Percentiles rank a stretch among this genome's conserved stretches.
Evolutionary conservation across 2,113 vertebrate species (phyloP).

Genomic region (Ictalurus punctatus): DNA sequence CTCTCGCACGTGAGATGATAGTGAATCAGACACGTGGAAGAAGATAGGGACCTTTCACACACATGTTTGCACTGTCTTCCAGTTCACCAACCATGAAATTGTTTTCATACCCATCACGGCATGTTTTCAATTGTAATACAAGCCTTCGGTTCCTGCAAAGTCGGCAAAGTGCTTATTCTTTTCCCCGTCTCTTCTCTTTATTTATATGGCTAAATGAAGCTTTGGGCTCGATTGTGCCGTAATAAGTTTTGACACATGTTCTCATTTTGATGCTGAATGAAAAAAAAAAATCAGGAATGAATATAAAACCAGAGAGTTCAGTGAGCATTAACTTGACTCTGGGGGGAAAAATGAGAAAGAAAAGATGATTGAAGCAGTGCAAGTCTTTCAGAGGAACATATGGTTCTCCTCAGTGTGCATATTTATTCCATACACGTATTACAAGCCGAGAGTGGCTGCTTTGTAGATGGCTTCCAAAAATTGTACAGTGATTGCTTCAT

Average conservation of each 20-base stretch:
- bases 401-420: constrained; percentile 57
- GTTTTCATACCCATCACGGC: constrained; percentile 45
- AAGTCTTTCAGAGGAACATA: constrained; percentile 48
- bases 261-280: constrained; percentile 40
- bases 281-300: constrained; percentile 28
- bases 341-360: constrained; percentile 10
- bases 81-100: constrained; percentile 51
- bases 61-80: constrained; percentile 48
- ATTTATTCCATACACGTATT: constrained; percentile 58
- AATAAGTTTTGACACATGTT: constrained; percentile 47
- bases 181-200: constrained; percentile 16
- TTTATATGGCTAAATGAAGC: constrained; percentile 34
- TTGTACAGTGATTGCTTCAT: constrained; percentile 60
- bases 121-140: constrained; percentile 49
- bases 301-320: constrained; percentile 31
- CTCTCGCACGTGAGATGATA: constrained; percentile 47
- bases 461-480: constrained; percentile 59
- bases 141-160: constrained; percentile 34
- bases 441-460: constrained; percentile 54
- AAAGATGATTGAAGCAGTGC: constrained; percentile 43
- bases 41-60: constrained; percentile 43
- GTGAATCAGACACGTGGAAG: constrained; percentile 40
- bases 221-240: constrained; percentile 11
- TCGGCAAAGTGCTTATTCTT: constrained; percentile 12
- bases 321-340: constrained; percentile 31